phyloP scores from a whole-genome alignment of 2,113 vertebrate genomes.

The Petroica traversi region DNA sequence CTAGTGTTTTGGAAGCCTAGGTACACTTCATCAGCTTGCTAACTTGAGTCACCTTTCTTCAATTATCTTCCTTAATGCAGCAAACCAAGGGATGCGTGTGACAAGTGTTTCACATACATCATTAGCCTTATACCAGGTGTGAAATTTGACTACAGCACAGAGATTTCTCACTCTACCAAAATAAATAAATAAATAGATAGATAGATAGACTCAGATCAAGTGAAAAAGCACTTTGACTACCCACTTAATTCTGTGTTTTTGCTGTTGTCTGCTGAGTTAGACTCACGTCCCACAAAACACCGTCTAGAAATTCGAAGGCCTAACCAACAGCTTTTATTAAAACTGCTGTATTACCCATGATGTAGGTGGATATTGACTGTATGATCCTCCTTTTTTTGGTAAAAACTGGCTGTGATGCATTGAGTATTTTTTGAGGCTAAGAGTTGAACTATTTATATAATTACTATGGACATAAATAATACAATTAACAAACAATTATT shows the following conservation, averaged over 20 bases:
- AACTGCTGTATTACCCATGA: neutral
- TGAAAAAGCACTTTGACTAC: neutral
- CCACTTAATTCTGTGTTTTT: neutral
- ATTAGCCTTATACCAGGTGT: neutral
- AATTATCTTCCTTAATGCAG: neutral
- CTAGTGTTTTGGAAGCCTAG: neutral
- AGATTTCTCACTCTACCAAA: neutral
- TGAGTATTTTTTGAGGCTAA: neutral
- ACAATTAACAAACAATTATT: neutral
- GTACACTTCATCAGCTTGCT: neutral
- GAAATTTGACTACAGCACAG: neutral
- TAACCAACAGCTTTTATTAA: neutral
- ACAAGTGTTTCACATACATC: neutral
- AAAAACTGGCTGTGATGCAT: neutral
- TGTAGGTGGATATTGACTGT: neutral
- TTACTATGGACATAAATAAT: neutral
- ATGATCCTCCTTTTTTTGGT: neutral
- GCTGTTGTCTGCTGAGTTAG: neutral
- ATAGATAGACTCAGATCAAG: neutral
- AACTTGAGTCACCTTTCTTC: neutral
- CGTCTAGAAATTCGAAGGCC: neutral
- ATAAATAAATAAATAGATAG: neutral
- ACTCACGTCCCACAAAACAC: neutral
- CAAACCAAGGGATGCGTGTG: neutral
- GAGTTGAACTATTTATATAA: neutral